phyloP scores from a whole-genome alignment of 2,113 vertebrate species.

The Dromiciops gliroides region DNA sequence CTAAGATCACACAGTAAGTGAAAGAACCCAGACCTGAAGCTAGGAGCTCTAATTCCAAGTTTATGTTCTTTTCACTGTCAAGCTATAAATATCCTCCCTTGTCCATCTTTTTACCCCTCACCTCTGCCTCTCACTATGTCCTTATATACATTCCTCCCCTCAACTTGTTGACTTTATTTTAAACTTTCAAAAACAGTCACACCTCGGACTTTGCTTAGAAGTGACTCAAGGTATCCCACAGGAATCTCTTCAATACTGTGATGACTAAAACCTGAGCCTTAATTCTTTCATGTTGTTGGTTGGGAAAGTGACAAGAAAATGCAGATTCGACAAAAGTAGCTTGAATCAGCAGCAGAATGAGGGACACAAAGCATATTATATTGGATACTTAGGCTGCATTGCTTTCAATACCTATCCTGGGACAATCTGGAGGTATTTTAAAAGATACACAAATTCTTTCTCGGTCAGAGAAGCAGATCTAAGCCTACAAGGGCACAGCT shows the following conservation, averaged over 20 bases:
- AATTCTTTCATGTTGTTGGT: no score
- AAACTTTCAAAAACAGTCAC: constrained; percentile 14
- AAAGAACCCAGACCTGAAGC: not conserved
- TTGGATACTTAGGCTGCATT: not conserved
- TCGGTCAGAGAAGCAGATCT: not conserved
- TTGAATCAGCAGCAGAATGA: not conserved
- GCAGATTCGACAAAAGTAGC: not conserved
- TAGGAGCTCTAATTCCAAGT: not conserved
- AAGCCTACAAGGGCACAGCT: not conserved
- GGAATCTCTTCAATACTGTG: no score
- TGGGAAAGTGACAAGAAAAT: no score
- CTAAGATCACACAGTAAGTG: not conserved
- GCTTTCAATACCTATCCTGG: not conserved
- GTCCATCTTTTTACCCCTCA: not conserved
- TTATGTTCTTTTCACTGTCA: not conserved
- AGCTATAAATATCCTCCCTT: not conserved
- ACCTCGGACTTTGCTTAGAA: no score
- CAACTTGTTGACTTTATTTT: not conserved
- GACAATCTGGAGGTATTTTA: not conserved
- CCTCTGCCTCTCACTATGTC: not conserved
- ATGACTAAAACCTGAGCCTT: no score
- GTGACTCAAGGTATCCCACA: no score
- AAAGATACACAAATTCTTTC: not conserved
- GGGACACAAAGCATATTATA: not conserved
- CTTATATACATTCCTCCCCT: not conserved